These are phyloP conservation scores for Lasioglossum pauxillum DNA, from an alignment of 2,888 invertebrate genomes.

Conservation along the genomic window DNA sequence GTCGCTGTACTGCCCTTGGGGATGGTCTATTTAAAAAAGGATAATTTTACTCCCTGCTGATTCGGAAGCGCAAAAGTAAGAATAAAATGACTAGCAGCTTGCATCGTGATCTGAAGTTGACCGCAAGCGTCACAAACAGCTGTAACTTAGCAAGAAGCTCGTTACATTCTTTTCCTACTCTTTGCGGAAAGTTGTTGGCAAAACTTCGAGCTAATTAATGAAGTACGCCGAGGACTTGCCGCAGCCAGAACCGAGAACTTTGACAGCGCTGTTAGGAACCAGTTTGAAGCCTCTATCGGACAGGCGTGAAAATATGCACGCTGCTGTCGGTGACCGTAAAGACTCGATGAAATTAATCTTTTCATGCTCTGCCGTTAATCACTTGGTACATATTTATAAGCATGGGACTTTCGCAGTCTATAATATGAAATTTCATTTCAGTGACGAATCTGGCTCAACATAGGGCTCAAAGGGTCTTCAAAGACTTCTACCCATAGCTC, in stretches of 20 bases:
- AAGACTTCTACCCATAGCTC: neutral
- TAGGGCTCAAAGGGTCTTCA: neutral
- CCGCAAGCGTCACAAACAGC: conserved; percentile 40
- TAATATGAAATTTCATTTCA: no score
- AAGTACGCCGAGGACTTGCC: conserved; percentile 52
- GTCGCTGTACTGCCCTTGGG: no score
- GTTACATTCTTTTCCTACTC: neutral
- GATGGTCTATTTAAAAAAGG: no score
- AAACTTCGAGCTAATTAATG: conserved; percentile 68
- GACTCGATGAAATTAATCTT: conserved; percentile 7
- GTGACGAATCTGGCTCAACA: no score
- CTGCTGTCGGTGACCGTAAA: conserved; percentile 2
- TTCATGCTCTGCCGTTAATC: neutral
- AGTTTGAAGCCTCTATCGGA: conserved; percentile 12
- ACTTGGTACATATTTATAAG: neutral
- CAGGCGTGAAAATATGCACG: conserved; percentile 11
- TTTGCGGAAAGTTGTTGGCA: conserved; percentile 59
- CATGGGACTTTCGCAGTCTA: neutral
- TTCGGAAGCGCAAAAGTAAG: neutral
- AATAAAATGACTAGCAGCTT: neutral
- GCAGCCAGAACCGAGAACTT: conserved; percentile 56
- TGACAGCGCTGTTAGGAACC: conserved; percentile 33
- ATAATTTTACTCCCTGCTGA: neutral
- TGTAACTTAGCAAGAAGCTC: conserved; percentile 13
- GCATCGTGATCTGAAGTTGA: neutral